Conservation (phyloP, 2,797 vertebrate genomes). For the Mus caroli region DNA sequence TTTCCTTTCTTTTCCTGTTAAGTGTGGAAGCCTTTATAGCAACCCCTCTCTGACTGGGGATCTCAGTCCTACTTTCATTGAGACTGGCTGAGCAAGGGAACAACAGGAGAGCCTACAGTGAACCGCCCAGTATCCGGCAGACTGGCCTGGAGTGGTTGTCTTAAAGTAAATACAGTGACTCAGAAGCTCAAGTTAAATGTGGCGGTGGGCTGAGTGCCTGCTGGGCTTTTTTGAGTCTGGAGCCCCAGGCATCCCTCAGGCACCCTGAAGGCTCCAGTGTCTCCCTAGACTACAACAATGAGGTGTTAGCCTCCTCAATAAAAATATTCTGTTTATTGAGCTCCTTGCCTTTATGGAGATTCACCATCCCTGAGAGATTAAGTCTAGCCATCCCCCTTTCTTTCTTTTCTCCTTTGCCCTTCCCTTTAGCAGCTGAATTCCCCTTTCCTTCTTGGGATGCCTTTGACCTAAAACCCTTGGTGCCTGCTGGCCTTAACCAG, state of each 20-base stretch:
- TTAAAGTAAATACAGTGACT: neutral
- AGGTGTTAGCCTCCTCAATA: slow-evolving; percentile 57
- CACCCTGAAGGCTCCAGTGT: slow-evolving; percentile 41
- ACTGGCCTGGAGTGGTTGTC: neutral
- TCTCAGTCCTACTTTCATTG: rapidly evolving
- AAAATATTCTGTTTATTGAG: slow-evolving; percentile 66
- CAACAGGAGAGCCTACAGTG: rapidly evolving
- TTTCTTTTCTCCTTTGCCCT: slow-evolving; percentile 64
- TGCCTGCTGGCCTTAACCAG: slow-evolving; percentile 31
- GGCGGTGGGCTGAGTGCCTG: neutral
- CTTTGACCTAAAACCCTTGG: slow-evolving; percentile 70
- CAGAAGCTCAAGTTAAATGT: slow-evolving; percentile 78
- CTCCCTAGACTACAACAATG: neutral
- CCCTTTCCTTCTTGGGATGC: slow-evolving; percentile 6
- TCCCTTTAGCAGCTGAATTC: slow-evolving; percentile 24
- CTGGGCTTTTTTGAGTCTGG: neutral
- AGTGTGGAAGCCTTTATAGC: neutral
- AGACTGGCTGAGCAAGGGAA: neutral
- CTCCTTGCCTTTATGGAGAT: slow-evolving; percentile 45
- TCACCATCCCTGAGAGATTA: neutral
- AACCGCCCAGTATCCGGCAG: rapidly evolving
- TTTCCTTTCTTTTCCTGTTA: slow-evolving; percentile 43
- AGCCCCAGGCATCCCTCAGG: slow-evolving; percentile 13
- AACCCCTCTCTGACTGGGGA: slow-evolving; percentile 29
- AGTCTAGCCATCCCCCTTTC: slow-evolving; percentile 9